A percentile compares a stretch with the other conserved stretches of the same genome.
These are phyloP conservation scores for Athalia cordata DNA, from an alignment of 2,888 invertebrate species.

Conservation along the genomic window DNA sequence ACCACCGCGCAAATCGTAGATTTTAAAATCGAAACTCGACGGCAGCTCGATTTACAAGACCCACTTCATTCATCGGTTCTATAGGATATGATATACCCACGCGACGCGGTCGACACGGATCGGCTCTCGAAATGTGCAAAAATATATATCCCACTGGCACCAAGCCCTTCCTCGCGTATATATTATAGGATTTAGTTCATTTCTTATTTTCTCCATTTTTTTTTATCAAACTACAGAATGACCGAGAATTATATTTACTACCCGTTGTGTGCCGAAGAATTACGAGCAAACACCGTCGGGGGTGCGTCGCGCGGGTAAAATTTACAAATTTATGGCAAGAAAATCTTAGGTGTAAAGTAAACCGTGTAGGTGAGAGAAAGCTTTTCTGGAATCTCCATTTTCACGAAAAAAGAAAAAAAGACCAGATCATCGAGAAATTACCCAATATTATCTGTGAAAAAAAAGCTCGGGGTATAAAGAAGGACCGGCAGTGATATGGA, in stretches of 20 bases:
- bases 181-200: conserved; percentile 37
- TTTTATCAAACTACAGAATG: conserved; percentile 14
- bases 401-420: too few species aligned
- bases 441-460: too few species aligned
- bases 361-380: too few species aligned
- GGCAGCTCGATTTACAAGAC: conserved; percentile 20
- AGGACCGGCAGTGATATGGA: too few species aligned
- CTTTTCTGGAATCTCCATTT: too few species aligned
- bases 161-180: conserved; percentile 19
- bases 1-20: conserved; percentile 38
- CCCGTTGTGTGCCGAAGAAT: conserved; percentile 17
- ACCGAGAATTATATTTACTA: conserved; percentile 22
- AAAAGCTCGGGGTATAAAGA: too few species aligned
- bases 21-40: not conserved
- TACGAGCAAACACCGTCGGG: not conserved
- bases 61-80: conserved; percentile 22
- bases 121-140: conserved; percentile 21
- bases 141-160: not conserved
- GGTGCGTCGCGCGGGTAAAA: too few species aligned
- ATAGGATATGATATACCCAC: conserved; percentile 28
- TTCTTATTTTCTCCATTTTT: not conserved
- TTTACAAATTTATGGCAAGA: too few species aligned
- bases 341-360: too few species aligned
- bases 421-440: too few species aligned
- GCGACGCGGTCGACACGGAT: conserved; percentile 4